Conservation (phyloP, 2,113 vertebrate species). For the Dasypus novemcinctus region DNA sequence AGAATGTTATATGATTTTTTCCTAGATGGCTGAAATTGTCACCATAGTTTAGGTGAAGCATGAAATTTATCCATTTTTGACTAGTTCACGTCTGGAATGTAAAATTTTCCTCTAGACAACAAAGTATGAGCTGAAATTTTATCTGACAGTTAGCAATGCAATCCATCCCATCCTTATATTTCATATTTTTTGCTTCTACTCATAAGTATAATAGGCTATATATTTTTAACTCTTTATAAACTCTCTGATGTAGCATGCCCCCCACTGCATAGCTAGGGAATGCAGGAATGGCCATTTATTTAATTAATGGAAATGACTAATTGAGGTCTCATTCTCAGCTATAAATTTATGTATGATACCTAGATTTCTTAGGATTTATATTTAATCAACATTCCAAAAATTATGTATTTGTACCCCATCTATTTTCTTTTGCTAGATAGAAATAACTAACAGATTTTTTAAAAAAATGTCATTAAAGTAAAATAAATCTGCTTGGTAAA, state of each 20-base stretch:
- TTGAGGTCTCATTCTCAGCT: neutral
- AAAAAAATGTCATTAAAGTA: neutral
- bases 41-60: constrained; percentile 54
- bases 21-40: constrained; percentile 45
- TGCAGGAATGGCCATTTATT: neutral
- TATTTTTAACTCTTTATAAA: neutral
- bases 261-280: neutral
- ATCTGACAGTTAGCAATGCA: neutral
- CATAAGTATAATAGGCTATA: neutral
- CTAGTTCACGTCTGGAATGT: constrained; percentile 39
- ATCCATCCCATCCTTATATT: neutral
- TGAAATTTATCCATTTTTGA: constrained; percentile 62
- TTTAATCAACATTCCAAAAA: neutral
- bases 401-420: neutral
- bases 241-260: neutral
- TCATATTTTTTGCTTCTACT: neutral
- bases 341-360: neutral
- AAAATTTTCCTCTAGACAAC: constrained; percentile 33
- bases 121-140: constrained; percentile 34
- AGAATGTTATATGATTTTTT: constrained; percentile 62
- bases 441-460: neutral
- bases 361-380: neutral
- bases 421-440: neutral
- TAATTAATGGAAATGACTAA: neutral
- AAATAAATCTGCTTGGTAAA: neutral